phyloP scores from a whole-genome alignment of 2,797 vertebrate species.

The Mormyrops attenuatus region DNA sequence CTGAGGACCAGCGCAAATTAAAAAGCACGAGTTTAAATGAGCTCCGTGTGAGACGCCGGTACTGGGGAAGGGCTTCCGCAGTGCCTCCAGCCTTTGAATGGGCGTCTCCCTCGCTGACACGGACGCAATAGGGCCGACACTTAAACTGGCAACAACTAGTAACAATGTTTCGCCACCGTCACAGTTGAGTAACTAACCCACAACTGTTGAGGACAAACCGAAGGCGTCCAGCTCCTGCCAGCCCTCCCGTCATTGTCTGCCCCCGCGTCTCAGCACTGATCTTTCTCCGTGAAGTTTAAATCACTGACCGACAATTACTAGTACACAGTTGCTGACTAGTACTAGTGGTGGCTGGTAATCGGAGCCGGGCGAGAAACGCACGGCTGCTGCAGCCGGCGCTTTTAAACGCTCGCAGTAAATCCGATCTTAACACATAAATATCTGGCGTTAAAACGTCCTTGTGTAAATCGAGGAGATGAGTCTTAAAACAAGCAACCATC shows the following conservation, averaged over 20 bases:
- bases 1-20: neutral
- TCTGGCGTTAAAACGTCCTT: neutral
- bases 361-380: neutral
- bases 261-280: neutral
- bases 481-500: neutral
- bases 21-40: neutral
- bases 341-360: neutral
- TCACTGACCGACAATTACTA: neutral
- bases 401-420: neutral
- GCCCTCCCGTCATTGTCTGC: neutral
- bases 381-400: neutral
- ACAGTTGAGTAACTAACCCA: neutral
- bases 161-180: slow-evolving; percentile 12
- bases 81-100: slow-evolving; percentile 56
- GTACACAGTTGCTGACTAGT: neutral
- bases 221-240: neutral
- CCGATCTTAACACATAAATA: neutral
- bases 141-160: slow-evolving; percentile 26
- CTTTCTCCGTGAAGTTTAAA: slow-evolving; percentile 11
- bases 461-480: neutral
- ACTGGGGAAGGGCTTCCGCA: slow-evolving; percentile 67
- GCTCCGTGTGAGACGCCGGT: slow-evolving; percentile 33
- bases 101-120: slow-evolving; percentile 64
- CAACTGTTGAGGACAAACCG: neutral
- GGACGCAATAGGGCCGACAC: slow-evolving; percentile 20